A percentile compares a stretch with the other conserved stretches of the same genome.
These are phyloP conservation scores for Cassiopea andromeda DNA, from an alignment of 30 jellyfish, hydroid and myxozoan genomes.

Conservation along the genomic window DNA sequence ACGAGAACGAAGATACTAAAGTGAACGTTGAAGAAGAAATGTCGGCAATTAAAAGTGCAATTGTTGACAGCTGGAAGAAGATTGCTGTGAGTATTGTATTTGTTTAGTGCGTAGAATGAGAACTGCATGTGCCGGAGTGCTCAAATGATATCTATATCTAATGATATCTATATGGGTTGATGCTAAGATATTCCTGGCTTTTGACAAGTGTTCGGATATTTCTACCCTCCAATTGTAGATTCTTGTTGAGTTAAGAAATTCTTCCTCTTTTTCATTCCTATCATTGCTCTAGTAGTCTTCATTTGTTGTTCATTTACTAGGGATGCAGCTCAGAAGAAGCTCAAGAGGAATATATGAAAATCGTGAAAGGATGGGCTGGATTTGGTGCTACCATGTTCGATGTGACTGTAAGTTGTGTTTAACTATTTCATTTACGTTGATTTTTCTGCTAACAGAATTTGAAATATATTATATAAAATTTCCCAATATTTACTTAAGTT, in stretches of 20 bases:
- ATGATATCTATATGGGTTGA: too few species aligned
- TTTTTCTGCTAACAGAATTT: neutral
- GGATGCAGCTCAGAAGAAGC: slow-evolving; percentile 92
- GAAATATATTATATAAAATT: too few species aligned
- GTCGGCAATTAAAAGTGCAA: slow-evolving; percentile 92
- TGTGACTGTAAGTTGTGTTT: slow-evolving; percentile 74
- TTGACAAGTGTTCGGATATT: too few species aligned
- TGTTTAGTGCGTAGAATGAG: too few species aligned
- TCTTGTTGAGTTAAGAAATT: too few species aligned
- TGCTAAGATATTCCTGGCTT: too few species aligned
- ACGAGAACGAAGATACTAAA: slow-evolving; percentile 67
- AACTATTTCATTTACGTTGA: neutral
- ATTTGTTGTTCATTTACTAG: slow-evolving; percentile 23
- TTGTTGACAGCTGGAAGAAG: slow-evolving; percentile 91
- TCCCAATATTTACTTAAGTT: neutral
- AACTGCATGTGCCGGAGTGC: too few species aligned
- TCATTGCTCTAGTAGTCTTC: neutral
- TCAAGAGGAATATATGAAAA: slow-evolving; percentile 91
- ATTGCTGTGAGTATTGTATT: slow-evolving; percentile 48
- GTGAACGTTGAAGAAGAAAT: slow-evolving; percentile 93
- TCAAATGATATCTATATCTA: too few species aligned
- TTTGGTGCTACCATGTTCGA: slow-evolving; percentile 97
- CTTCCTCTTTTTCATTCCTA: neutral
- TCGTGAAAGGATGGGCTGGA: slow-evolving; percentile 96
- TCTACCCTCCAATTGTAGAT: too few species aligned